Evolutionary conservation across 2,797 vertebrate species (phyloP).

Genomic region (Trachops cirrhosus): DNA sequence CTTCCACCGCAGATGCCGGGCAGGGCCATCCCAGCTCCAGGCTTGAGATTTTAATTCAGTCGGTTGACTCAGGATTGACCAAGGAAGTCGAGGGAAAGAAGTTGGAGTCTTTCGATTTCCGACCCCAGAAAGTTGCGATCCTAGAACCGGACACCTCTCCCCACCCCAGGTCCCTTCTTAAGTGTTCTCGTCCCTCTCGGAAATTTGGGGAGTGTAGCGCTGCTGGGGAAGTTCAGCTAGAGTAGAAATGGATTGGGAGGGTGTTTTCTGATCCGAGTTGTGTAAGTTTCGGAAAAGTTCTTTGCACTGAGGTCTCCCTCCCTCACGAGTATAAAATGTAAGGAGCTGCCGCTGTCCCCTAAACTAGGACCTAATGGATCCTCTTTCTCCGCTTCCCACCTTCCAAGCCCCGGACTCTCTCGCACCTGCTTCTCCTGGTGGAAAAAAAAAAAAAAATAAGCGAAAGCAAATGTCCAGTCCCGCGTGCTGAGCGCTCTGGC

Average conservation of each 20-base stretch:
- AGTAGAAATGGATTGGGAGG: neutral
- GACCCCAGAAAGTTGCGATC: neutral
- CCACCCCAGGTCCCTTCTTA: neutral
- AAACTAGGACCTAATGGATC: neutral
- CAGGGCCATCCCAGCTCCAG: neutral
- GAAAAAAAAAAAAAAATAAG: neutral
- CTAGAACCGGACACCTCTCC: neutral
- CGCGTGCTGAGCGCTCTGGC: neutral
- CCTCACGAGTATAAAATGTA: neutral
- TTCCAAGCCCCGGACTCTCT: neutral
- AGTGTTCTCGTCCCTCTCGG: neutral
- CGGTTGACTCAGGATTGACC: neutral
- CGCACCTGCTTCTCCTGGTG: constrained; percentile 66
- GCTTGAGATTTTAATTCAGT: neutral
- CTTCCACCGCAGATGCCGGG: neutral
- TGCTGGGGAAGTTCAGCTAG: neutral
- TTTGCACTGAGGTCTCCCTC: neutral
- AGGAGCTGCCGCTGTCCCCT: neutral
- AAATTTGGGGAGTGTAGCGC: neutral
- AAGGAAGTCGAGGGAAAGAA: neutral
- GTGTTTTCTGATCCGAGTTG: neutral
- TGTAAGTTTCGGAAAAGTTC: neutral
- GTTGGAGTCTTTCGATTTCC: neutral
- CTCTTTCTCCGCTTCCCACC: neutral
- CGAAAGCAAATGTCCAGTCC: neutral